Conservation (phyloP, 2,113 vertebrate genomes). For the Microcebus tavaratra region DNA sequence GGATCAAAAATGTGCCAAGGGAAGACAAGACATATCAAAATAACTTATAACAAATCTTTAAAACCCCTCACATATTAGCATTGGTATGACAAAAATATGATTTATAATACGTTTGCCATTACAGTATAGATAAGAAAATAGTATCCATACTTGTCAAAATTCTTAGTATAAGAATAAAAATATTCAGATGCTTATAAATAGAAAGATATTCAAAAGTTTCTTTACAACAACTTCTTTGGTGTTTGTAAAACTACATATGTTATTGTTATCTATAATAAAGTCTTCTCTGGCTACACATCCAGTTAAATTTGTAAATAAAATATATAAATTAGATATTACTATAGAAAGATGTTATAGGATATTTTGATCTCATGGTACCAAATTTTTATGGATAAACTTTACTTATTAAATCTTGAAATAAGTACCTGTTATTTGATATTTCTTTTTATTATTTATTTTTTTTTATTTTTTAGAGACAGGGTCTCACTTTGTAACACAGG, state of each 20-base stretch:
- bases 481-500: too few species aligned
- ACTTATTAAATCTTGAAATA: constrained; percentile 44
- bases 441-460: not conserved
- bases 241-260: constrained; percentile 50
- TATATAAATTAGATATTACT: constrained; percentile 30
- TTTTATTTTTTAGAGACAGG: too few species aligned
- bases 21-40: constrained; percentile 61
- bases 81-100: constrained; percentile 54
- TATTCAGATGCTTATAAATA: constrained; percentile 60
- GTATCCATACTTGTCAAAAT: constrained; percentile 55
- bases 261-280: constrained; percentile 26
- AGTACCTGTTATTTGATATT: constrained; percentile 39
- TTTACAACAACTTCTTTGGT: constrained; percentile 59
- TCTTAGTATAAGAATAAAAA: constrained; percentile 59
- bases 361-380: constrained; percentile 42
- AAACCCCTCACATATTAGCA: constrained; percentile 60
- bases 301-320: constrained; percentile 53
- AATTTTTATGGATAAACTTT: constrained; percentile 17
- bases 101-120: constrained; percentile 48
- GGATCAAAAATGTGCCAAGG: constrained; percentile 51
- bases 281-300: constrained; percentile 43
- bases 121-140: constrained; percentile 61
- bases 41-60: constrained; percentile 64
- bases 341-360: constrained; percentile 28
- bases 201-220: constrained; percentile 43